phyloP scores from a whole-genome alignment of 2,113 vertebrate genomes.

The Caloenas nicobarica region DNA sequence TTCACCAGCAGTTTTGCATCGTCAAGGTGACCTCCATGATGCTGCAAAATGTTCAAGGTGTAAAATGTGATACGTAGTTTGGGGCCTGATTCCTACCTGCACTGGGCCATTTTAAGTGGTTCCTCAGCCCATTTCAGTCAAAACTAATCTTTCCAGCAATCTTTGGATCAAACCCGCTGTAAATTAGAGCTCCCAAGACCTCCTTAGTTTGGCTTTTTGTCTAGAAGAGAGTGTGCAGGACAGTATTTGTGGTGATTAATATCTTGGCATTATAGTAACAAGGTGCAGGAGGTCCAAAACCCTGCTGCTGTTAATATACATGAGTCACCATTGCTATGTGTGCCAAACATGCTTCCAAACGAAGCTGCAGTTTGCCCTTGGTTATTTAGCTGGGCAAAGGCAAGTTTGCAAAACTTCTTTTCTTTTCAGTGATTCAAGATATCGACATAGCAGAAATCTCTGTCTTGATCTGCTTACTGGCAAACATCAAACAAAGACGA shows the following conservation, averaged over 20 bases:
- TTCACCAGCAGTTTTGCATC: neutral
- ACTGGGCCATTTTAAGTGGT: neutral
- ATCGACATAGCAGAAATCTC: neutral
- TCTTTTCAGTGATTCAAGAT: neutral
- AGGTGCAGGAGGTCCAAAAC: conserved; percentile 32
- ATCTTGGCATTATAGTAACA: neutral
- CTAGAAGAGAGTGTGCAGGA: neutral
- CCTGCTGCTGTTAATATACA: conserved; percentile 28
- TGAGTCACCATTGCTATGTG: conserved; percentile 30
- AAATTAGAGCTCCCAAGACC: neutral
- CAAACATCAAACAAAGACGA: neutral
- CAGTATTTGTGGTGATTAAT: conserved; percentile 17
- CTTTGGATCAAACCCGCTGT: neutral
- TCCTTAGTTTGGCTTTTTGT: neutral
- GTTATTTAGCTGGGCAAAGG: conserved; percentile 2
- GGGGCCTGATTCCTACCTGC: neutral
- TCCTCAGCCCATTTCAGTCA: neutral
- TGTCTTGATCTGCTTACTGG: neutral
- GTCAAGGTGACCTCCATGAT: neutral
- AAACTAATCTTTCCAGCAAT: conserved; percentile 4
- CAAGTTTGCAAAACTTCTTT: neutral
- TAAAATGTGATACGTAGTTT: neutral
- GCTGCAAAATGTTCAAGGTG: neutral
- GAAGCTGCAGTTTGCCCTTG: conserved; percentile 46
- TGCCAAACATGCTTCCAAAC: conserved; percentile 32